Base-by-base conservation (phyloP, 2,797 vertebrate genomes). In the Periophthalmus magnuspinnatus region DNA sequence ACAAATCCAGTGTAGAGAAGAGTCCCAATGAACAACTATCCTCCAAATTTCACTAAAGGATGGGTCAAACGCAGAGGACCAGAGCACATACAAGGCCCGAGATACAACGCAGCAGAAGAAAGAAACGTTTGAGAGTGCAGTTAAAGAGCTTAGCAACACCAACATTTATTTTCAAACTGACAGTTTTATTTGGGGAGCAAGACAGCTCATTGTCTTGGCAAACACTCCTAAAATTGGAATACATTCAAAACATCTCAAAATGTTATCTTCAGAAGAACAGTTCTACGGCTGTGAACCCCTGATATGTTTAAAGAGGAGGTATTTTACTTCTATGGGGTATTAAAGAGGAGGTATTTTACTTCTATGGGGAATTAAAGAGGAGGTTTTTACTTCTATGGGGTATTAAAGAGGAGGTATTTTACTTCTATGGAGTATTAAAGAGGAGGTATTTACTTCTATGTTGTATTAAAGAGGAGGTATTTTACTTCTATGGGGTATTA, bases 221-320 rank as follows among this genome's bases (percentile, higher is more conserved):
- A 57, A 56, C 54, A 57, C 22, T 16, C 17, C 28, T 60, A 19
- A 34, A 60, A 60, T 60, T 59, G 33, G 58, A 57, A 28, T 32
- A 60, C 19, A 60, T 34, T 60, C 33, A 60, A 13, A 33, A 60
- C 58, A 33, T 34, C 32, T 36, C 52, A 60, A 60, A 60, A n/a
- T 4, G 33, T 34, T 32, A 32, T 17, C 24, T 58, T 58, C 24
- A 58, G 14, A 7, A 32, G 56, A 6, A 36, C 58, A 14, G 8
- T 45, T 47, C 38, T 45, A 47, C 36, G 2, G 6, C 13, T 28
- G 33, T 16, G 33, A 58, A 32, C 17, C 16, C 32, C 28, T 8
- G 34, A n/a, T 13, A 60, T 28, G 28, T 28, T 28, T 28, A 28
- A 28, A 28, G 28, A 28, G 28, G 28, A 3, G 28, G 28, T 28